Evolutionary conservation across 2,797 vertebrate species (phyloP), one percentile per base, ranked within the genome.

Genomic region (Thamnophis elegans): DNA sequence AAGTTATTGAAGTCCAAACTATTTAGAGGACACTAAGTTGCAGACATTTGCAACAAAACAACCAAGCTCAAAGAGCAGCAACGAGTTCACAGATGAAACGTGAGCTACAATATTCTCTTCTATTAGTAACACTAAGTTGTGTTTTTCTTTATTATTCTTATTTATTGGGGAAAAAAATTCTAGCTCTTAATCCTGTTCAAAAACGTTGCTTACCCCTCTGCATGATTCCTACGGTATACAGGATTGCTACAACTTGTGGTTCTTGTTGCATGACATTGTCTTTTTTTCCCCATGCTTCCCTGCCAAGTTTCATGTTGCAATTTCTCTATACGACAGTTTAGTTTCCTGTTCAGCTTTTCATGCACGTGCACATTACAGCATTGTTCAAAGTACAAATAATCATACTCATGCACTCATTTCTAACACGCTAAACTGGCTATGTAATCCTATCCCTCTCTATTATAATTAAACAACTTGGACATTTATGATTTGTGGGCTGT

Each of bases 201-300:
- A 65, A 55, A 36, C 0, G 7, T 32, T 65, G 59, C 25, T 59
- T 55, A 13, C 10, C 22, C 14, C 5, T 25, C n/a, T 26, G 26
- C n/a, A 56, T 59, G 26, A 56, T 53, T 51, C 11, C 14, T 55
- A 28, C n/a, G 55, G 11, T 53, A 26, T 32, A 55, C 2, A 68
- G 26, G 58, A 87, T 87, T 90, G 87, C 89, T 78, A 56, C 55
- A 90, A 28, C 42, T n/a, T 82, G 47, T 92, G 55, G 68, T 93
- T 91, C 65, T 58, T 54, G n/a, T 28, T 93, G 60, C 60, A 88
- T 59, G 22, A 36, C 16, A 42, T 22, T 90, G 14, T 58, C 32
- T 47, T 36, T 18, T 28, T 10, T 60, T 14, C 1, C 62, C 62
- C 62, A 47, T 12, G 22, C 55, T 14, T 28, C 12, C 54, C 28